These are phyloP conservation scores for Sinohyriopsis cumingii DNA, from an alignment of 2,888 invertebrate genomes.

Conservation along the genomic window DNA sequence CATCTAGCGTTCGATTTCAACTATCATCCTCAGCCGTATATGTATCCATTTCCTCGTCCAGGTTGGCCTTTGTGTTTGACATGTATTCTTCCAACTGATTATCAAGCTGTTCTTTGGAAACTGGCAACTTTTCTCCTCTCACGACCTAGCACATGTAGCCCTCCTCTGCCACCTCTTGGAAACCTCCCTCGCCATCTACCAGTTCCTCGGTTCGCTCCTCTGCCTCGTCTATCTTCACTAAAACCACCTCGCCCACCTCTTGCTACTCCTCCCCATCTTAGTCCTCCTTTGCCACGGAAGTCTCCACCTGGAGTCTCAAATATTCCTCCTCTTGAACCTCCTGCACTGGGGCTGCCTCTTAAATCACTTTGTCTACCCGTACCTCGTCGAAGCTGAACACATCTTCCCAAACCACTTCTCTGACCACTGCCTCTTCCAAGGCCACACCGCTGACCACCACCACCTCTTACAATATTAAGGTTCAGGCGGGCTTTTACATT, in stretches of 20 bases:
- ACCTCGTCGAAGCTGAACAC: conserved; percentile 7
- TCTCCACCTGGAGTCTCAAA: conserved; percentile 1
- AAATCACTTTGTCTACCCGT: conserved; percentile 30
- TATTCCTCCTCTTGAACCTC: conserved; percentile 5
- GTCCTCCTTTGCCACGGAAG: too few species aligned
- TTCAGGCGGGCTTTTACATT: conserved; percentile 62
- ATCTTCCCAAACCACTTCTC: conserved; percentile 29
- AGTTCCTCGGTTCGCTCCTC: conserved; percentile 4
- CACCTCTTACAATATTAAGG: conserved; percentile 38
- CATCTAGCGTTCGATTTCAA: neutral
- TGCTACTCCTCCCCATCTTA: too few species aligned
- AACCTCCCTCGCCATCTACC: conserved; percentile 21
- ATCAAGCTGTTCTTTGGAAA: conserved; percentile 78
- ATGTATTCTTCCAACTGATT: conserved; percentile 83
- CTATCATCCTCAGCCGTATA: conserved; percentile 75
- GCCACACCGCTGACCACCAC: conserved; percentile 9
- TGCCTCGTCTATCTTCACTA: conserved; percentile 15
- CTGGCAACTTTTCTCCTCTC: conserved; percentile 39
- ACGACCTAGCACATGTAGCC: conserved; percentile 39
- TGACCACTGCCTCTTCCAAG: conserved; percentile 13
- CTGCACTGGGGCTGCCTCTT: conserved; percentile 12
- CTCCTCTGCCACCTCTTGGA: conserved; percentile 38
- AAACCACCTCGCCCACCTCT: conserved; percentile 6
- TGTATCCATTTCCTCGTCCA: conserved; percentile 77
- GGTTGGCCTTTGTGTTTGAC: conserved; percentile 78